Evolutionary conservation across 2,797 vertebrate genomes (phyloP), one percentile per base, ranked within the genome.

Genomic region (Lacerta agilis): DNA sequence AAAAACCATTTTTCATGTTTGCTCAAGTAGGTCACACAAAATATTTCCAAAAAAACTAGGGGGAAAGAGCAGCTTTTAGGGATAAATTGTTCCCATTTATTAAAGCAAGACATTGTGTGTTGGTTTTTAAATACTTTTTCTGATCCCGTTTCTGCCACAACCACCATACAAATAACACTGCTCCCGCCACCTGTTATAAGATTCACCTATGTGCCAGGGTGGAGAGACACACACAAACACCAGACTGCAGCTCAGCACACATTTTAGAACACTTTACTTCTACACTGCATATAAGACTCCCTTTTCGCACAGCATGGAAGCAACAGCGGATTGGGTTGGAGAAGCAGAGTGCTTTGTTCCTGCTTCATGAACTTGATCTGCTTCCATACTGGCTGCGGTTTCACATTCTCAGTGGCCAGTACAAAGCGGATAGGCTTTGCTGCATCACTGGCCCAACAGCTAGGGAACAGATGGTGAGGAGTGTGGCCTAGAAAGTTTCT

Each of bases 1-100:
- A 82, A 95, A 96, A 94, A 89, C 85, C 90, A 95, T 97, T 96
- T 95, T 97, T 96, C 95, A 96, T 94, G 84, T 41, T 73, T 80
- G 66, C 29, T 90, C 86, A 97, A 97, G 71, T 96, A 97, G 96
- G 95, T 93, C 95, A 96, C 82, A 88, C 88, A 85, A 96, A 95
- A 92, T 83, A 93, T 87, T 92, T 83, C 86, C 71, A 83, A 89
- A 75, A 64, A 36, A 77, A 90, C 66, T 36, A 45, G 92, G 79
- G 87, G 89, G 91, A 89, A 86, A 20, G 92, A 92, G 91, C 61
- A 43, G 82, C 85, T 92, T 95, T 94, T 90, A 85, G 91, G 71
- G 86, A 92, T 85, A 95, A 88, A 91, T 89, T 93, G 88, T 92
- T 92, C 88, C 94, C 82, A 92, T 93, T 95, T 94, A 93, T 94